These are phyloP conservation scores for Liolophura sinensis DNA, from an alignment of 1,140 invertebrate genomes.

Conservation along the genomic window DNA sequence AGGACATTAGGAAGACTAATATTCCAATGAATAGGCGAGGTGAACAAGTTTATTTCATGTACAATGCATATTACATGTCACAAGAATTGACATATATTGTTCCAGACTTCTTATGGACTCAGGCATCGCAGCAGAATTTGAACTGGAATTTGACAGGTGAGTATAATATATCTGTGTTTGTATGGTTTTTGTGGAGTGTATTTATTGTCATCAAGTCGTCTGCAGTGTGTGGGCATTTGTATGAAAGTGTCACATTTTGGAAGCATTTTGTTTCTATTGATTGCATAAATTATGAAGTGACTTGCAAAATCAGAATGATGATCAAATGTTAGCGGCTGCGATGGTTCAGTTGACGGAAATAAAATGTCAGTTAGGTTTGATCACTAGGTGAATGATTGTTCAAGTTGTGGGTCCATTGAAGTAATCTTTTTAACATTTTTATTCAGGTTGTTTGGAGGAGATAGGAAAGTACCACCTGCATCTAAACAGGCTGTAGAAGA, in stretches of 20 bases:
- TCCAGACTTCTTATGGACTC: conserved; percentile 68
- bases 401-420: neutral
- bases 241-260: neutral
- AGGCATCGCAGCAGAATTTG: conserved; percentile 68
- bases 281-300: neutral
- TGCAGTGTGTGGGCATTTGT: conserved; percentile 3
- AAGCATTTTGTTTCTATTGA: neutral
- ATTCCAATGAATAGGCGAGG: too few species aligned
- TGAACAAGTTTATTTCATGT: too few species aligned
- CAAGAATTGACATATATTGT: conserved; percentile 8
- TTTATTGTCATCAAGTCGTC: neutral
- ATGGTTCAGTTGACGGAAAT: neutral
- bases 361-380: neutral
- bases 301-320: too few species aligned
- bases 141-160: conserved; percentile 43
- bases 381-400: neutral
- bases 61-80: conserved; percentile 6
- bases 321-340: too few species aligned
- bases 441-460: conserved; percentile 52
- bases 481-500: conserved; percentile 72
- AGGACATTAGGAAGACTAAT: too few species aligned
- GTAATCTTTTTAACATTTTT: conserved; percentile 9
- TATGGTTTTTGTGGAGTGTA: neutral
- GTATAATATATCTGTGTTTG: too few species aligned
- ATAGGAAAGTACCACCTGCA: conserved; percentile 69